These are phyloP conservation scores for Rhaphigaster nebulosa DNA, from an alignment of 2,888 invertebrate genomes.

Conservation along the genomic window DNA sequence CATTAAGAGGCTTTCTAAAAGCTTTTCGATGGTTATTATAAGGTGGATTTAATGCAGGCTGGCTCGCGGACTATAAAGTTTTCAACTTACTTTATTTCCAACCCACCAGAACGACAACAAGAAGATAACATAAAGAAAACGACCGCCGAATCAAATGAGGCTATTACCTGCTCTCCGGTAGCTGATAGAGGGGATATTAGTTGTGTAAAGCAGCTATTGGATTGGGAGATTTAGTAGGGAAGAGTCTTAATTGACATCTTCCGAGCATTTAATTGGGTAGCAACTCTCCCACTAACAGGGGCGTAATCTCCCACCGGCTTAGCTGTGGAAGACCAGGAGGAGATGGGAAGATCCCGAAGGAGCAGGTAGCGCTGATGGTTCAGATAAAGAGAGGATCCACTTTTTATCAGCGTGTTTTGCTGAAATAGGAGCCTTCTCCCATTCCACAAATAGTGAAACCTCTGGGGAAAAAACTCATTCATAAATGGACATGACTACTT, in stretches of 20 bases:
- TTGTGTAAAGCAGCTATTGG: neutral
- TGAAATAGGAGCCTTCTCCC: too few relatives aligned
- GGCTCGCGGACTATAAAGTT: neutral
- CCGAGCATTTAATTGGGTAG: slow-evolving; percentile 1
- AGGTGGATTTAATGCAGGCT: neutral
- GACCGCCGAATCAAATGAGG: neutral
- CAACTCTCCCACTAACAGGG: neutral
- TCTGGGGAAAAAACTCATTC: too few relatives aligned
- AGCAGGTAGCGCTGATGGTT: neutral
- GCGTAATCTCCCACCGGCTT: slow-evolving; percentile 4
- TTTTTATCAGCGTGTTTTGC: neutral
- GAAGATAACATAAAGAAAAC: slow-evolving; percentile 5
- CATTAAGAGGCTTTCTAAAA: too few relatives aligned
- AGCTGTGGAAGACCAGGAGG: neutral
- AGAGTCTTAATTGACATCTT: slow-evolving; percentile 53
- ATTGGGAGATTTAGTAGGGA: slow-evolving; percentile 12
- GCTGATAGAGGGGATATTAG: neutral
- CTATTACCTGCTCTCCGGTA: slow-evolving; percentile 32
- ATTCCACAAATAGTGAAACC: too few relatives aligned
- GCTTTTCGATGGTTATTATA: too few relatives aligned
- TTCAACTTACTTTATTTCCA: neutral
- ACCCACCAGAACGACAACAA: neutral
- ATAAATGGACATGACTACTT: too few relatives aligned
- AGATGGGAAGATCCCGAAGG: neutral
- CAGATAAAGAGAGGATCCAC: neutral